Evolutionary conservation across 2,888 invertebrate genomes (phyloP), one percentile per base, ranked within the genome.

Genomic region (Apamea crenata): DNA sequence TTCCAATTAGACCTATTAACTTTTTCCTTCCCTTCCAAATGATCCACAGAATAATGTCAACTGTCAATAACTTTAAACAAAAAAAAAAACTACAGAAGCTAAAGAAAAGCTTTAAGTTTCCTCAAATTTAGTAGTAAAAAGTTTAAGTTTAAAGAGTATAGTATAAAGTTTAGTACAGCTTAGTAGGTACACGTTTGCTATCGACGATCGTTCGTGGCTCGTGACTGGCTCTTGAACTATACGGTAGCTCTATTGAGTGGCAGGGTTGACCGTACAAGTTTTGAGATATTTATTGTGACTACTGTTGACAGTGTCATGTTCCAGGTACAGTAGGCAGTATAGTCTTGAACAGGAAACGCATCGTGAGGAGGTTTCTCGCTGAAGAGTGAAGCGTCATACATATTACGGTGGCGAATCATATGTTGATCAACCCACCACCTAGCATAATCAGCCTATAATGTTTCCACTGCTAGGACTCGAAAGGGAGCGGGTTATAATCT

Each of bases 161-260:
- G 74, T 70, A 53, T 59, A 29, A 50, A 47, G 36, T 16, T 63
- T 50, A 73, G 78, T 70, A 67, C 50, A 73, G 72, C 53, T 18
- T 73, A 32, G 61, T 83, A 83, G 78, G 87, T 87, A 82, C 88
- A 89, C 86, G 90, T 89, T 90, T 79, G 81, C 90, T 92, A 93
- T 93, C 92, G 88, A 86, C 87, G 89, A 91, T 92, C 91, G 91
- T 88, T 91, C 85, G 87, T 77, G 88, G 87, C 91, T 93, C 94
- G 94, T 94, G 94, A 94, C 93, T 92, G 89, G 94, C 93, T 94
- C 91, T 92, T 93, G 93, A 93, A 94, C 93, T 85, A 89, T 86
- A 89, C 86, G 82, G 91, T 89, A 90, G 93, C 94, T 92, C 90
- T 91, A 86, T 86, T 83, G 80, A 81, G 74, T 59, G 6, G 29